Evolutionary conservation across 2,888 invertebrate genomes (phyloP).

Genomic region (Drosophila picticornis): DNA sequence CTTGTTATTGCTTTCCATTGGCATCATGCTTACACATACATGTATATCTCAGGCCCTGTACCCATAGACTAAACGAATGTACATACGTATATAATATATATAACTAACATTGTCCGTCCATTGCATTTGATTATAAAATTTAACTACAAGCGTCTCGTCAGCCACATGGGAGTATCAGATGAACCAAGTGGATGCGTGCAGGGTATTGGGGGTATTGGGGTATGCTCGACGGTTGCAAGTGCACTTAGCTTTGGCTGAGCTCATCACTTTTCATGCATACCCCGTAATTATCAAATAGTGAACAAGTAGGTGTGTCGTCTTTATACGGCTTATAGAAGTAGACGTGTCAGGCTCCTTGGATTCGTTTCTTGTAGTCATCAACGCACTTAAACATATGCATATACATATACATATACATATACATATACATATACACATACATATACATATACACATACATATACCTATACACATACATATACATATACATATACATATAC

Average conservation of each 20-base stretch:
- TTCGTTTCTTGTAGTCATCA: slow-evolving; percentile 20
- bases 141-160: background rate
- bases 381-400: slow-evolving; percentile 12
- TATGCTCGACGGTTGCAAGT: slow-evolving; percentile 11
- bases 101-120: background rate
- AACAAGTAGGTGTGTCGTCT: background rate
- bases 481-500: background rate
- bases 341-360: slow-evolving; percentile 38
- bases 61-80: slow-evolving; percentile 24
- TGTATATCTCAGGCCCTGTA: slow-evolving; percentile 34
- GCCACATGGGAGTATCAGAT: background rate
- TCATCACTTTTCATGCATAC: slow-evolving; percentile 3
- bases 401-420: background rate
- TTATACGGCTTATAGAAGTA: slow-evolving; percentile 16
- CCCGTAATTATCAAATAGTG: slow-evolving; percentile 9
- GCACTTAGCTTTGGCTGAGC: background rate
- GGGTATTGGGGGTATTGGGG: slow-evolving; percentile 19
- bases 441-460: background rate
- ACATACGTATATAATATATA: background rate
- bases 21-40: slow-evolving; percentile 30
- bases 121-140: background rate
- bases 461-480: background rate
- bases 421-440: background rate
- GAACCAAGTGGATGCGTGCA: slow-evolving; percentile 10
- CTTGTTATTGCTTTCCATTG: slow-evolving; percentile 58